A percentile compares a stretch with the other conserved stretches of the same genome.
Conservation (phyloP, 2,797 vertebrate species). For the Sebastes vulpes region DNA sequence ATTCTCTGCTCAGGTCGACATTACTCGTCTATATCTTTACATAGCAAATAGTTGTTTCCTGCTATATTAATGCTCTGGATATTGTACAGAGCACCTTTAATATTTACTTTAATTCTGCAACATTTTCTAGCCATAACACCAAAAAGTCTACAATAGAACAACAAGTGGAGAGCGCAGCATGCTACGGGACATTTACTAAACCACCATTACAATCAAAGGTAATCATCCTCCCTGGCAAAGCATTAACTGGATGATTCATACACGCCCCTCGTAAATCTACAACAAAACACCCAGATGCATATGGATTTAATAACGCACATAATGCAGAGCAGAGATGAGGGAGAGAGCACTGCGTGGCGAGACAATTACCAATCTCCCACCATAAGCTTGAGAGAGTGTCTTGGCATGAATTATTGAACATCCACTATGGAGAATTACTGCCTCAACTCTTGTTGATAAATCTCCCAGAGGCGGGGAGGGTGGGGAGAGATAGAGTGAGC, state of each 20-base stretch:
- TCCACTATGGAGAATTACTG: conserved; percentile 59
- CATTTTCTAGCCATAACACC: background rate
- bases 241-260: conserved; percentile 60
- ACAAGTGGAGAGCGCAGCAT: background rate
- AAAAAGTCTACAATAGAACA: background rate
- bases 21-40: background rate
- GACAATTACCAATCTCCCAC: conserved; percentile 70
- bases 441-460: conserved; percentile 58
- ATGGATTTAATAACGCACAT: conserved; percentile 53
- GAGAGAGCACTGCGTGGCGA: conserved; percentile 21
- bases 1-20: background rate
- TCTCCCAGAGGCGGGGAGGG: conserved; percentile 8
- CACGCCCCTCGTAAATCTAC: conserved; percentile 32
- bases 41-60: too few relatives aligned
- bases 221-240: conserved; percentile 43
- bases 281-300: conserved; percentile 45
- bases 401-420: conserved; percentile 76
- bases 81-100: background rate
- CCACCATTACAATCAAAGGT: conserved; percentile 48
- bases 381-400: conserved; percentile 58
- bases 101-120: background rate
- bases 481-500: background rate
- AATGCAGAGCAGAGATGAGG: conserved; percentile 29
- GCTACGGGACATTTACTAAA: conserved; percentile 25
- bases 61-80: too few relatives aligned